A percentile compares a stretch with the other conserved stretches of the same genome.
Conservation (phyloP, 2,113 vertebrate species). For the cattle (Bos taurus) region ARS-UCD2.0 NC_037328.1:79674001-79674500, state of each 20-base stretch:
- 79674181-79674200: slow-evolving; percentile 45
- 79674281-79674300: not conserved
- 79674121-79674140: slow-evolving; percentile 57
- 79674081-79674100: slow-evolving; percentile 55
- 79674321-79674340: not conserved
- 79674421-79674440: not conserved
- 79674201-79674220: slow-evolving; percentile 15
- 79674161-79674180: slow-evolving; percentile 50
- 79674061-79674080: slow-evolving; percentile 61
- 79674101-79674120: slow-evolving; percentile 67
- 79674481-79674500: not conserved
- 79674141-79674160: slow-evolving; percentile 56
- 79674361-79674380: not conserved
- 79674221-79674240: not conserved
- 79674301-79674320: not conserved
- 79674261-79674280: not conserved
- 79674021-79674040: slow-evolving; percentile 40
- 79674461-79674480: not conserved
- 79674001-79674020: slow-evolving; percentile 43
- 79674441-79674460: not conserved
- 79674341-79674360: not conserved
- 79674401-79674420: not conserved
- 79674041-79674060: not conserved
- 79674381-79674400: not conserved
- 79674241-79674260: not conserved